A percentile compares a stretch with the other conserved stretches of the same genome.
Evolutionary conservation across 2,888 invertebrate genomes (phyloP).

Genomic region (Noctua janthe): DNA sequence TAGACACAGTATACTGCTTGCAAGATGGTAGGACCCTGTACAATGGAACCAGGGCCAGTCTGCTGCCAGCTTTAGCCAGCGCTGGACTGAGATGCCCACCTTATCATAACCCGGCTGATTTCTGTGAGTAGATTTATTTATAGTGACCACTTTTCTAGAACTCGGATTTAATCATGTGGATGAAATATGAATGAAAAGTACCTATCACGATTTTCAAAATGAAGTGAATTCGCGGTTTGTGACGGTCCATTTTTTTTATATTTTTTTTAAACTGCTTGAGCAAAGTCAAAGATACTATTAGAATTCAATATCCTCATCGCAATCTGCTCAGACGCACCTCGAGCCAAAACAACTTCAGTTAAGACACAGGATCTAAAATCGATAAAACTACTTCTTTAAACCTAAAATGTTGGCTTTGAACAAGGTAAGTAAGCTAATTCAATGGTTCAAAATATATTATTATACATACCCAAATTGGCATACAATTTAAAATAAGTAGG

Average conservation of each 20-base stretch:
- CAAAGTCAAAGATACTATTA: neutral
- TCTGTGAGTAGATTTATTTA: constrained; percentile 91
- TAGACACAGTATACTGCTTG: constrained; percentile 96
- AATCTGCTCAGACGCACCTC: accelerated
- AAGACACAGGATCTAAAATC: neutral
- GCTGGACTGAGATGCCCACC: constrained; percentile 95
- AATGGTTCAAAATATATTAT: neutral
- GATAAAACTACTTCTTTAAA: no score
- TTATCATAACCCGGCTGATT: constrained; percentile 99
- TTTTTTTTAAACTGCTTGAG: no score
- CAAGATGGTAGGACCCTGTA: constrained; percentile 96
- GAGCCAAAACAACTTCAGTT: neutral
- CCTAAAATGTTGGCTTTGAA: neutral
- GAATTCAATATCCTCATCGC: neutral
- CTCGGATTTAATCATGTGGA: neutral
- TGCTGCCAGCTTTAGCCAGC: constrained; percentile 94
- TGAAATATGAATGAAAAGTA: neutral
- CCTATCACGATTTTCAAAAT: neutral
- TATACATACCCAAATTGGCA: neutral
- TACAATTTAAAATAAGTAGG: neutral
- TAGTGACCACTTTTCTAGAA: neutral
- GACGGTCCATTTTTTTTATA: neutral
- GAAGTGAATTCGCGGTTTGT: neutral
- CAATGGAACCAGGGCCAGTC: constrained; percentile 93
- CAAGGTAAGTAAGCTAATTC: neutral